These are phyloP conservation scores for Porites rus DNA, from an alignment of 92 coral and sea anemone species.

Conservation along the genomic window DNA sequence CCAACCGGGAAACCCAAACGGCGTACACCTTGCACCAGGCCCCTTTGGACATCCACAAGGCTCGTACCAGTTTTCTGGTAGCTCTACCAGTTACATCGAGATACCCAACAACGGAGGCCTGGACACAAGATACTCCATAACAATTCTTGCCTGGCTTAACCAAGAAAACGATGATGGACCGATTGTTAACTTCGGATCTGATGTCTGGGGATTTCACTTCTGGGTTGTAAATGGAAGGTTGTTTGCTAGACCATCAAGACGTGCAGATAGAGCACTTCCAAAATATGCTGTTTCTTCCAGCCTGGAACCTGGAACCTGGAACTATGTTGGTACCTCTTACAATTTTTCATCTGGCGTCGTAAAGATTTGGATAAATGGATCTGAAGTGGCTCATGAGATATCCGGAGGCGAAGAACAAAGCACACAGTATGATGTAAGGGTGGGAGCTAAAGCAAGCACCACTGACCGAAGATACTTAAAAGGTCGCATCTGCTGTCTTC, in stretches of 20 bases:
- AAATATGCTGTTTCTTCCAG: too few species aligned
- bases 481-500: conserved; percentile 1
- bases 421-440: background rate
- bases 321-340: conserved; percentile 30
- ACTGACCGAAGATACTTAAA: background rate
- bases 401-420: background rate
- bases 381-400: background rate
- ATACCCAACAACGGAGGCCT: conserved; percentile 49
- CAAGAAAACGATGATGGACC: background rate
- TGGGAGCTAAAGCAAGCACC: background rate
- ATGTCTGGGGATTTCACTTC: background rate
- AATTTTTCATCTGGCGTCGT: conserved; percentile 37
- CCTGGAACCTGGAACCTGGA: background rate
- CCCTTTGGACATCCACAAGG: conserved; percentile 35
- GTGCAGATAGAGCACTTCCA: too few species aligned
- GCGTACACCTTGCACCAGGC: conserved; percentile 21
- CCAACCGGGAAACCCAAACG: conserved; percentile 6
- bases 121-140: conserved; percentile 31
- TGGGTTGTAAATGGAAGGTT: background rate
- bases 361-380: conserved; percentile 35
- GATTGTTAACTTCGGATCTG: background rate
- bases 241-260: background rate
- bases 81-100: conserved; percentile 20
- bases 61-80: conserved; percentile 22
- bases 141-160: conserved; percentile 35